These are phyloP conservation scores for Troglohyphantes excavatus DNA, from an alignment of 2,888 invertebrate genomes.

Conservation along the genomic window DNA sequence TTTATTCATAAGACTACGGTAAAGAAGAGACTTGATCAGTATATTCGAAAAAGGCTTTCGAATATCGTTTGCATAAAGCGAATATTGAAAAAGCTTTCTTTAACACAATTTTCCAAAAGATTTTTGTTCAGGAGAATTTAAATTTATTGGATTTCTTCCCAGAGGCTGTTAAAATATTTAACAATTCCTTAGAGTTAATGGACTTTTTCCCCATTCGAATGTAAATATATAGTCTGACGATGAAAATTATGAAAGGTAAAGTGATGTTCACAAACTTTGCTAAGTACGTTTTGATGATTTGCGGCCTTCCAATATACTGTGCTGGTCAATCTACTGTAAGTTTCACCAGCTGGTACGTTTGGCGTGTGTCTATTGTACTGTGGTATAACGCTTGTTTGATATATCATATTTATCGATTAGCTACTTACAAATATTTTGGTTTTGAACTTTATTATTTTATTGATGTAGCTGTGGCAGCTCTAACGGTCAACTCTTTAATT, in stretches of 20 bases:
- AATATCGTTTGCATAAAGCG: too few relatives aligned
- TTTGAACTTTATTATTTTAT: conserved; percentile 36
- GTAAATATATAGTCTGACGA: too few relatives aligned
- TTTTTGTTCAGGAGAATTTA: too few relatives aligned
- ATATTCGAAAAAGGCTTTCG: too few relatives aligned
- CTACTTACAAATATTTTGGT: neutral
- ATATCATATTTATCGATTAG: conserved; percentile 12
- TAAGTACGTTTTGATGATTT: conserved; percentile 39
- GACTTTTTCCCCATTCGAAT: too few relatives aligned
- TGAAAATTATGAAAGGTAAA: neutral
- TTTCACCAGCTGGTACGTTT: conserved; percentile 39
- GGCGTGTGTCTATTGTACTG: conserved; percentile 46
- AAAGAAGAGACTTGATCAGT: too few relatives aligned
- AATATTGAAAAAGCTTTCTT: too few relatives aligned
- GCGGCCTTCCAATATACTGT: conserved; percentile 56
- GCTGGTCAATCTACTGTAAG: neutral
- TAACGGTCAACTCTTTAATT: conserved; percentile 51
- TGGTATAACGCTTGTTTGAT: conserved; percentile 27
- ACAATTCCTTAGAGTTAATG: too few relatives aligned
- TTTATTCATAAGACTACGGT: too few relatives aligned
- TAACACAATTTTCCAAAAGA: too few relatives aligned
- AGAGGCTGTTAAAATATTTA: too few relatives aligned
- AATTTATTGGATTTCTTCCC: too few relatives aligned
- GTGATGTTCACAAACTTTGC: conserved; percentile 37
- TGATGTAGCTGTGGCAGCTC: conserved; percentile 51